These are phyloP conservation scores for Manis crassicaudata DNA, from an alignment of 2,797 vertebrate genomes.

Conservation along the genomic window DNA sequence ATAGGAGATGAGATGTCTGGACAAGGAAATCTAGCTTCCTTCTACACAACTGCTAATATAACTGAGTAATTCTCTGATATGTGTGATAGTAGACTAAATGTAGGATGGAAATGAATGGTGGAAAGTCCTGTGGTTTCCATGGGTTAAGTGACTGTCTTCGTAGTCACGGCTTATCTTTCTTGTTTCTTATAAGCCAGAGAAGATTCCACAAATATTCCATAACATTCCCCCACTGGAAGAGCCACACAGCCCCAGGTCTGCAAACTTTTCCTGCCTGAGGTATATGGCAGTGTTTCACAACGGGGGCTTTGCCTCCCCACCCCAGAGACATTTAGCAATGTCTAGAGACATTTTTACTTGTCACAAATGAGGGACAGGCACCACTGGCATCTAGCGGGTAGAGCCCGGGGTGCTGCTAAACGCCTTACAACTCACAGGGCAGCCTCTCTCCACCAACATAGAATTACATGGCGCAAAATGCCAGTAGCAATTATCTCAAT, in stretches of 20 bases:
- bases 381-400: not conserved
- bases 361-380: not conserved
- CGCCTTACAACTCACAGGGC: not conserved
- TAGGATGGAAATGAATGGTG: not conserved
- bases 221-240: not conserved
- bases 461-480: slow-evolving; percentile 6
- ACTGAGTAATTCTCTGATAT: not conserved
- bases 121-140: not conserved
- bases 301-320: not conserved
- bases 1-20: not conserved
- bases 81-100: not conserved
- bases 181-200: slow-evolving; percentile 7
- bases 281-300: not conserved
- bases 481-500: not conserved
- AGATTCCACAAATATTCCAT: not conserved
- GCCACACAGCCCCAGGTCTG: not conserved
- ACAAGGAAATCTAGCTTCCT: not conserved
- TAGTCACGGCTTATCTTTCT: not conserved
- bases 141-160: not conserved
- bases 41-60: not conserved
- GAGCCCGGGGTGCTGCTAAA: not conserved
- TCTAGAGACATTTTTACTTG: not conserved
- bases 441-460: not conserved
- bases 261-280: not conserved
- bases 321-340: not conserved